A percentile compares a stretch with the other conserved stretches of the same genome.
Conservation (phyloP, 2,888 invertebrate species). For the Linnaemya tessellans region DNA sequence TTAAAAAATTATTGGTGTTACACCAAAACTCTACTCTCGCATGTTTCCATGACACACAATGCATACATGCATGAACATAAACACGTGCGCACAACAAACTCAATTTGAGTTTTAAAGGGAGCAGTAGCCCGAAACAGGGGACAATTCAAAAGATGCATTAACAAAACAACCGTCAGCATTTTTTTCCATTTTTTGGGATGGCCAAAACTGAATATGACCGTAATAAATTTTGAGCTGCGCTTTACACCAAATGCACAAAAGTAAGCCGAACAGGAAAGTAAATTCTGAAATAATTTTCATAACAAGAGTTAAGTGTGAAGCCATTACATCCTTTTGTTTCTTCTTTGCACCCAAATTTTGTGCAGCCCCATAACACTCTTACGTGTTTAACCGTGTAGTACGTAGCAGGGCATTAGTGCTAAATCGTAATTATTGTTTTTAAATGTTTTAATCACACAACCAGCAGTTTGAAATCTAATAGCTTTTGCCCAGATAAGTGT, state of each 20-base stretch:
- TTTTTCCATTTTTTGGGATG: not conserved
- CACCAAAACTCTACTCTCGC: not conserved
- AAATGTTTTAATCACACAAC: constrained; percentile 39
- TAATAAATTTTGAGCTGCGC: not conserved
- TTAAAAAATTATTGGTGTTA: not conserved
- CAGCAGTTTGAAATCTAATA: constrained; percentile 41
- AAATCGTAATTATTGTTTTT: constrained; percentile 39
- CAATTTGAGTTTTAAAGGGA: not conserved
- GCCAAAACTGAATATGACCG: not conserved
- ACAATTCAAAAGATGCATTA: not conserved
- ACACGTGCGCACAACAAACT: no score
- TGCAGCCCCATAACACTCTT: not conserved
- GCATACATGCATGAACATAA: no score
- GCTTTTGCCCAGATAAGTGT: constrained; percentile 19
- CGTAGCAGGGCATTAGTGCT: constrained; percentile 1
- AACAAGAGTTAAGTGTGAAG: not conserved
- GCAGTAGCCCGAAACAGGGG: not conserved
- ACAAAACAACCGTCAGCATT: not conserved
- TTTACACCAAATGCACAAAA: not conserved
- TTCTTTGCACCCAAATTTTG: not conserved
- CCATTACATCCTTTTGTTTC: not conserved
- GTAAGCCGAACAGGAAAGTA: not conserved
- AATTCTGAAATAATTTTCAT: not conserved
- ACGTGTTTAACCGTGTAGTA: not conserved
- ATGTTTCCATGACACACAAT: not conserved